A percentile compares a stretch with the other conserved stretches of the same genome.
These are phyloP conservation scores for Tachycineta bicolor DNA, from an alignment of 2,113 vertebrate species.

Conservation along the genomic window DNA sequence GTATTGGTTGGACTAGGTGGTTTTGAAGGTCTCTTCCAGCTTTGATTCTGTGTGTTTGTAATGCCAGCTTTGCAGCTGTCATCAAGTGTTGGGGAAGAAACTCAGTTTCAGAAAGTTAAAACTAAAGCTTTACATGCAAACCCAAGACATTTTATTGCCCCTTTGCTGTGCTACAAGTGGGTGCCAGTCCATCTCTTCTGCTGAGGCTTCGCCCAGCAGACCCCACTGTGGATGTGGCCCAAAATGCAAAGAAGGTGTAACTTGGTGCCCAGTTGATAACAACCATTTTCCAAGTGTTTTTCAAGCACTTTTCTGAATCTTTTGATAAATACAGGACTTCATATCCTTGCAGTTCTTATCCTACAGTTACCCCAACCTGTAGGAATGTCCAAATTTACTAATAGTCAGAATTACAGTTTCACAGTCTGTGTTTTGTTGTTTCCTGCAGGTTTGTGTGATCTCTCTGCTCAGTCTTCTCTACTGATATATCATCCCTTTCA, in stretches of 20 bases:
- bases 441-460: not conserved
- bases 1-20: not conserved
- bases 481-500: not conserved
- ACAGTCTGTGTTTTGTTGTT: not conserved
- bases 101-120: not conserved
- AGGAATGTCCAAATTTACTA: not conserved
- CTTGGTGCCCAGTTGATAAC: not conserved
- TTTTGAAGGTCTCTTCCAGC: not conserved
- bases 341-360: not conserved
- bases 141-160: not conserved
- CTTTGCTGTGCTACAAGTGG: rapidly evolving
- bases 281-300: not conserved
- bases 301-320: not conserved
- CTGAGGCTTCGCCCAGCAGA: not conserved
- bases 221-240: not conserved
- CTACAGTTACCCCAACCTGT: not conserved
- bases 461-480: not conserved
- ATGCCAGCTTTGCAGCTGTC: not conserved
- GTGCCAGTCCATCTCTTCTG: not conserved
- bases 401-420: not conserved
- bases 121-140: not conserved
- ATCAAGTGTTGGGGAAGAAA: not conserved
- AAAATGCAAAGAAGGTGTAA: not conserved
- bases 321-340: not conserved
- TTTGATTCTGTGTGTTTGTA: not conserved